phyloP scores from a whole-genome alignment of 1,140 invertebrate species.

The Zaprionus gabonicus region DNA sequence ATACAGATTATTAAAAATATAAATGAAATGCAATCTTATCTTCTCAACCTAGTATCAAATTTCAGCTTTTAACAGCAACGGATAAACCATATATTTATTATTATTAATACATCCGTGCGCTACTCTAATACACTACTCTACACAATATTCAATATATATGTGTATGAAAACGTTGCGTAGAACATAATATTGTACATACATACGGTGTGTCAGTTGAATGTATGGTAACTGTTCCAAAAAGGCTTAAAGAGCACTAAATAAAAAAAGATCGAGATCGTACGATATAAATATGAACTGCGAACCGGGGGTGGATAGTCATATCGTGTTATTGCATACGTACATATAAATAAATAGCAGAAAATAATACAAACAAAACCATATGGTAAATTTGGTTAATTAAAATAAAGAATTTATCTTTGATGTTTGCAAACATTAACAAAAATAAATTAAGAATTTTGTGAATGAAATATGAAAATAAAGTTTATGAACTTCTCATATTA shows the following conservation, averaged over 20 bases:
- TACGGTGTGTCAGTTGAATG: not conserved
- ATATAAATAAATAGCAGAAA: conserved; percentile 23
- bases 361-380: conserved; percentile 12
- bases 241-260: not conserved
- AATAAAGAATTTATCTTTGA: conserved; percentile 55
- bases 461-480: conserved; percentile 65
- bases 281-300: not conserved
- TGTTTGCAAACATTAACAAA: conserved; percentile 54
- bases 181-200: conserved; percentile 2
- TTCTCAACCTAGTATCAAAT: not conserved
- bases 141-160: conserved; percentile 6
- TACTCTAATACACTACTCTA: not conserved
- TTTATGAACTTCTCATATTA: conserved; percentile 40
- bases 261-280: not conserved
- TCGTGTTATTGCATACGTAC: conserved; percentile 12
- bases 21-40: not conserved
- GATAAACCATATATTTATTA: conserved; percentile 12
- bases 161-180: not conserved
- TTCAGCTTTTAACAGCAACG: not conserved
- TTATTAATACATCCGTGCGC: not conserved
- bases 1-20: not conserved
- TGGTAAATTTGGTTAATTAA: conserved; percentile 28
- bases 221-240: not conserved
- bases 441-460: conserved; percentile 68
- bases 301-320: not conserved